Percentiles rank a stretch among this genome's conserved stretches.
phyloP scores from a whole-genome alignment of 2,888 invertebrate species.

The Chymomyza caudatula region DNA sequence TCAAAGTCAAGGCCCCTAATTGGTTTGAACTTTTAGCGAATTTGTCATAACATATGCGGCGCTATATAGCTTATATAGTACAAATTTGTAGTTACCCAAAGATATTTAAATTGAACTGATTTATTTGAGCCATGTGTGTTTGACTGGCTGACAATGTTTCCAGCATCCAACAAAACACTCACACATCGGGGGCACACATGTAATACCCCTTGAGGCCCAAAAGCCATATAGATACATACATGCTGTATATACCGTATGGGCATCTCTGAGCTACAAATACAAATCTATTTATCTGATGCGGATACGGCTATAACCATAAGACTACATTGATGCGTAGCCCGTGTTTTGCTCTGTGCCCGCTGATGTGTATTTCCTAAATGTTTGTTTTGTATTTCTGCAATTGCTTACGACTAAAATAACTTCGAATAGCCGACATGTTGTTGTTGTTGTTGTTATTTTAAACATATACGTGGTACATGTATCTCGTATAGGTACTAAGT shows the following conservation, averaged over 20 bases:
- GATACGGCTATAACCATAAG: background rate
- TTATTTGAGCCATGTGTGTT: background rate
- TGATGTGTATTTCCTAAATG: background rate
- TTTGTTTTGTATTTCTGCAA: conserved; percentile 37
- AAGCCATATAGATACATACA: background rate
- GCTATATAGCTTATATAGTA: no score
- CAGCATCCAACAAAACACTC: background rate
- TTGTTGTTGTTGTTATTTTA: background rate
- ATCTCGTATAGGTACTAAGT: background rate
- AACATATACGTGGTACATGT: no score
- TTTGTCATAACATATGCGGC: background rate
- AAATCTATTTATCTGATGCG: background rate
- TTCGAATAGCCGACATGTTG: conserved; percentile 40
- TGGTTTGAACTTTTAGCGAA: background rate
- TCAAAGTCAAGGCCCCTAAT: background rate
- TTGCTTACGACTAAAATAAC: conserved; percentile 68
- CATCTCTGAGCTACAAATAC: background rate
- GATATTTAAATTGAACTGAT: background rate
- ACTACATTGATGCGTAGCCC: no score
- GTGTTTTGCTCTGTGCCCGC: background rate
- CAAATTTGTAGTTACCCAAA: background rate
- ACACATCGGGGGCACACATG: background rate
- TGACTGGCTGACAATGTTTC: background rate
- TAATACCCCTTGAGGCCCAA: background rate
- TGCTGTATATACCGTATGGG: no score